phyloP scores from a whole-genome alignment of 2,797 vertebrate species.

The Aldrovandia affinis region DNA sequence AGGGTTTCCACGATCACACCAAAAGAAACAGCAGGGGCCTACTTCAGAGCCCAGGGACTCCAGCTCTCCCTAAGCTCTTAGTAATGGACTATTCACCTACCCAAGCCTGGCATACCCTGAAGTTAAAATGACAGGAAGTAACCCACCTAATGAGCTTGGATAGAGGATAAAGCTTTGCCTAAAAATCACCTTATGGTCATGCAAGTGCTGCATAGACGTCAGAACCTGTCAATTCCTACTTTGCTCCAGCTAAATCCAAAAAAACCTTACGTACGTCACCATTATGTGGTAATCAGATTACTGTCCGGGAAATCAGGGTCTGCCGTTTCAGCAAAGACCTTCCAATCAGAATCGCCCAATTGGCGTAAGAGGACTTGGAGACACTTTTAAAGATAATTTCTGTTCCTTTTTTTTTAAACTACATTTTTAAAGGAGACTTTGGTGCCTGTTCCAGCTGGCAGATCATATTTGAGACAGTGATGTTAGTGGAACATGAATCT shows the following conservation, averaged over 20 bases:
- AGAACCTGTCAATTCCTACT: background rate
- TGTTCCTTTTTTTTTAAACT: background rate
- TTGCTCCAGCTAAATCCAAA: background rate
- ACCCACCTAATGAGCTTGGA: background rate
- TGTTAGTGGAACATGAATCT: background rate
- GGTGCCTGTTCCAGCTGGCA: background rate
- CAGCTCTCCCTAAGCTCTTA: background rate
- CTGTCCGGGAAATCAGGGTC: background rate
- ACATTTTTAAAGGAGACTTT: background rate
- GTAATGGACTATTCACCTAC: background rate
- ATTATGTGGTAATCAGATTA: conserved; percentile 13
- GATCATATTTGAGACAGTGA: background rate
- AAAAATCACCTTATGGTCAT: background rate
- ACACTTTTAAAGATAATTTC: background rate
- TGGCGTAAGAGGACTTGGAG: background rate
- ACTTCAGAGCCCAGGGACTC: background rate
- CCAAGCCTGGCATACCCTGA: background rate
- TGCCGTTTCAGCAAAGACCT: background rate
- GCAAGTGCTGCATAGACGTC: background rate
- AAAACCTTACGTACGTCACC: background rate
- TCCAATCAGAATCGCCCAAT: background rate
- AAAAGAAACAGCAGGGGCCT: background rate
- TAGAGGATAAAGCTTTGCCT: background rate
- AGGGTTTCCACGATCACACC: background rate
- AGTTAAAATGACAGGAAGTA: background rate